Evolutionary conservation across 1,140 invertebrate genomes (phyloP).

Genomic region (Myzus persicae): DNA sequence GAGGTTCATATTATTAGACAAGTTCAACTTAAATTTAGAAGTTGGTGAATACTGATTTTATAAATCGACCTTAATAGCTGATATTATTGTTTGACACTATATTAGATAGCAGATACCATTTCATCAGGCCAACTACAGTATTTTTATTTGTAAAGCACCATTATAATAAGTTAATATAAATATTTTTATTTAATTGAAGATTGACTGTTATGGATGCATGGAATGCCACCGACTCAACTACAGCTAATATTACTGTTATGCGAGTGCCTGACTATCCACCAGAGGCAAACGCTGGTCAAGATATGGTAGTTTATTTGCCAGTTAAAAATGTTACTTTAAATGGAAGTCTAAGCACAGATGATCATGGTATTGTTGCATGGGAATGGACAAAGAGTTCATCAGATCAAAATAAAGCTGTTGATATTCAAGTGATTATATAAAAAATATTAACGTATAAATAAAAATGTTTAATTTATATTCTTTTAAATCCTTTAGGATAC

Average conservation of each 20-base stretch:
- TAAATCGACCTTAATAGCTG: not conserved
- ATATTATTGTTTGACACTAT: not conserved
- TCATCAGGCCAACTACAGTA: not conserved
- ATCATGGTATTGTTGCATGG: slow-evolving; percentile 90
- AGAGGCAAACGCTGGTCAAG: slow-evolving; percentile 90
- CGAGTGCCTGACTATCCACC: slow-evolving; percentile 94
- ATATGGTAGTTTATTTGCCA: slow-evolving; percentile 89
- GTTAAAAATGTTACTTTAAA: slow-evolving; percentile 88
- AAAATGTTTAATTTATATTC: not conserved
- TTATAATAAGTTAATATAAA: not conserved
- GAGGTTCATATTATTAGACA: no score
- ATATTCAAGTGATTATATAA: slow-evolving; percentile 76
- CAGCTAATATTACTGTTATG: slow-evolving; percentile 87
- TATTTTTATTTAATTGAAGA: slow-evolving; percentile 65
- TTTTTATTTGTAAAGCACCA: not conserved
- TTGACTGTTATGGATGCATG: slow-evolving; percentile 92
- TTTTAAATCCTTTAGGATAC: slow-evolving; percentile 71
- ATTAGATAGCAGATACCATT: not conserved
- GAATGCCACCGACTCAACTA: slow-evolving; percentile 83
- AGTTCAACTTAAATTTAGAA: not conserved
- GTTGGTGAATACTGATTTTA: not conserved
- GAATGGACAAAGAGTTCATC: slow-evolving; percentile 92
- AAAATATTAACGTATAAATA: not conserved
- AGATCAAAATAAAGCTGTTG: slow-evolving; percentile 83
- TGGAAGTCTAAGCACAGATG: slow-evolving; percentile 90